Base-by-base conservation (phyloP, 2,888 invertebrate genomes). In the Netelia virgata region DNA sequence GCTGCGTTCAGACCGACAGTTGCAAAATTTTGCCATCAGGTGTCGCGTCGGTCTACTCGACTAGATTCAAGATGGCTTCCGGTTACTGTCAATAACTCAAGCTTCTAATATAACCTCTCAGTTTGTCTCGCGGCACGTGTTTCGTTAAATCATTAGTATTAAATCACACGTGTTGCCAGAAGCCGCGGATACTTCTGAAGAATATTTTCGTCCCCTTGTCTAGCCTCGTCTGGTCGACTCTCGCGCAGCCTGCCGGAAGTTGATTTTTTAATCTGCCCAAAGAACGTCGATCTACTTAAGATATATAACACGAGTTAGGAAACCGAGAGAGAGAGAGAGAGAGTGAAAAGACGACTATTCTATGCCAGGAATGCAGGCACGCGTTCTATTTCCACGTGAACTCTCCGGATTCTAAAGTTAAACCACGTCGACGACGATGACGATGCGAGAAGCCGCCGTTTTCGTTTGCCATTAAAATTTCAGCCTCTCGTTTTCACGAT, bases 311-410 rank as follows among this genome's bases (percentile, higher is more conserved):
- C 50, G 70, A 53, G 64, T 14, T 53, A 28, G 72, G 68, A 43
- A 66, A 59, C 11, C 6, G 8, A 36, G 36, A 36, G 36, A 78
- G 23, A 55, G 43, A 28, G 18, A 28, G 75, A 80, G 53, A 9
- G 76, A 73, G 55, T 47, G 75, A 53, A 28, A 11, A 23, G 59
- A 77, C 5, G 28, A 70, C 16, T 68, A 81, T 84, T 83, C 73
- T 86, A 87, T 87, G 86, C 84, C 70, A 84, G 88, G 90, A 87
- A 88, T 83, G 89, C 89, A 85, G 82, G 88, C 89, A 91, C 89
- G 89, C 89, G 90, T 91, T 93, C 92, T 93, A 93, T 92, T 93
- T 93, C 88, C 90, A 92, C 89, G 88, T 89, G 91, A 91, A 91
- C 91, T 91, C 90, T 86, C 77, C 82, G 90, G 82, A 85, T 90